Conservation (phyloP, 2,113 vertebrate species). For the Balaenoptera acutorostrata region DNA sequence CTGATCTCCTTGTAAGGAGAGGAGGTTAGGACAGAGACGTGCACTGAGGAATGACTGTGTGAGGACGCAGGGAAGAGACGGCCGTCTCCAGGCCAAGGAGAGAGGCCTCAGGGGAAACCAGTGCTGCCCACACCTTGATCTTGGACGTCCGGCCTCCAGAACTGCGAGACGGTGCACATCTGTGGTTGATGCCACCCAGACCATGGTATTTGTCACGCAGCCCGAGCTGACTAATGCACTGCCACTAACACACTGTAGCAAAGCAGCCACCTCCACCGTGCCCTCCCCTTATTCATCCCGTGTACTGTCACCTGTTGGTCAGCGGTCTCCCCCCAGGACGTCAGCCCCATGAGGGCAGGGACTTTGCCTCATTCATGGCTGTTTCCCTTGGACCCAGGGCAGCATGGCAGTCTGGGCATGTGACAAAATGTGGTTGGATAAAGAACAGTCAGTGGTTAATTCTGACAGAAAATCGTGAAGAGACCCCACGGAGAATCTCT, state of each 20-base stretch:
- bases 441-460: neutral
- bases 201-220: neutral
- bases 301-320: no score
- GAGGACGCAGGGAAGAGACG: neutral
- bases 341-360: neutral
- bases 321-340: no score
- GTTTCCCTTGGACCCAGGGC: neutral
- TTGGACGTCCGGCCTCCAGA: no score
- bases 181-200: neutral
- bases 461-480: neutral
- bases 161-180: no score
- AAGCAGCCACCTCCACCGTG: neutral
- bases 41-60: accelerated
- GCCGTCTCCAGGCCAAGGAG: neutral
- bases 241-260: no score
- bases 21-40: neutral
- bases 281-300: no score
- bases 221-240: neutral
- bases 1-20: neutral
- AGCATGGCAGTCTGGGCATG: neutral
- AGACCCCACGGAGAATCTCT: neutral
- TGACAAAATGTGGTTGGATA: neutral
- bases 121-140: no score
- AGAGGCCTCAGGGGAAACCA: no score
- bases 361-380: neutral